A percentile compares a stretch with the other conserved stretches of the same genome.
Conservation (phyloP, 1,140 invertebrate genomes). For the Megalonaias nervosa region DNA sequence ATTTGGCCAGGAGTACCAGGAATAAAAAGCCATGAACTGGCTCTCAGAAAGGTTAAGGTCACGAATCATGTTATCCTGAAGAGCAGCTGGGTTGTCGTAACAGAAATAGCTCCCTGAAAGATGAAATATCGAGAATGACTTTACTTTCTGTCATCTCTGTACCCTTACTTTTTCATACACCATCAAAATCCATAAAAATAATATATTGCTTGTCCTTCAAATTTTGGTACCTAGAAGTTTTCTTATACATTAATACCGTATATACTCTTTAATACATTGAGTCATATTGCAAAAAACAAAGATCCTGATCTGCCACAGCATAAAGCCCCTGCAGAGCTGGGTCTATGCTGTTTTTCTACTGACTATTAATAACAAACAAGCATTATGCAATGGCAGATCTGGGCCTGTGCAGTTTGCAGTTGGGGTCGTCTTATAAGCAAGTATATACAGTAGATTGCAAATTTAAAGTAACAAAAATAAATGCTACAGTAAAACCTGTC, state of each 20-base stretch:
- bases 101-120: slow-evolving; percentile 95
- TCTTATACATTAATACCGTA: background rate
- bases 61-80: slow-evolving; percentile 88
- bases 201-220: background rate
- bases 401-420: no score
- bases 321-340: no score
- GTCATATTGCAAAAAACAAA: no score
- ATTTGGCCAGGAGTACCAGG: slow-evolving; percentile 99
- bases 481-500: no score
- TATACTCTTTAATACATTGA: no score
- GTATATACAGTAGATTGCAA: no score
- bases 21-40: slow-evolving; percentile 90
- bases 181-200: background rate
- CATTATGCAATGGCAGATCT: no score
- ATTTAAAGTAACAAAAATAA: no score
- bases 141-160: background rate
- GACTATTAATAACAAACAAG: no score
- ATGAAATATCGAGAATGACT: slow-evolving; percentile 12
- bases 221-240: background rate
- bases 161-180: background rate
- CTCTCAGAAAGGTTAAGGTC: slow-evolving; percentile 88
- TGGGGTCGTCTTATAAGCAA: no score
- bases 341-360: no score
- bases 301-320: no score
- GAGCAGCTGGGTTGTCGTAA: slow-evolving; percentile 95